Conservation (phyloP, 2,113 vertebrate species). For the Aix galericulata region DNA sequence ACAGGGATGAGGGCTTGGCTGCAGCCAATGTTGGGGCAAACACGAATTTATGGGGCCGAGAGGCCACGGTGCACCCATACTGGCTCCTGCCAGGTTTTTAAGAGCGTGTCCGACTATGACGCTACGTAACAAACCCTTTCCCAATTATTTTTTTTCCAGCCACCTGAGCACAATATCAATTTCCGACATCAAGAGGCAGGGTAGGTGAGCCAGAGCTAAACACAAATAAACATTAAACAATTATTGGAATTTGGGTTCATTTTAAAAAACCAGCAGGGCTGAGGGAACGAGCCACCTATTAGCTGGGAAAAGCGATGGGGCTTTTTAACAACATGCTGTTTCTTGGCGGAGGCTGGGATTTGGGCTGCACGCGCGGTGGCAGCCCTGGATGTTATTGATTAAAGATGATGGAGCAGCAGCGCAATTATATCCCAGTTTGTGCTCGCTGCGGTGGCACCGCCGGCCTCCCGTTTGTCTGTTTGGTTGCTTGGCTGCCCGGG, state of each 20-base stretch:
- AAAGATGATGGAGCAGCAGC: constrained; percentile 74
- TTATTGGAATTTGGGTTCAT: constrained; percentile 83
- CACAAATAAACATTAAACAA: constrained; percentile 85
- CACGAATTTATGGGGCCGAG: neutral
- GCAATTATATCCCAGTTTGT: constrained; percentile 71
- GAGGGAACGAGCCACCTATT: constrained; percentile 77
- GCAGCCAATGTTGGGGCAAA: neutral
- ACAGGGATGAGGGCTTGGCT: neutral
- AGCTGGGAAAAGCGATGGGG: constrained; percentile 66
- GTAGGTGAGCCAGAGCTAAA: constrained; percentile 80
- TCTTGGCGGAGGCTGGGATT: constrained; percentile 74
- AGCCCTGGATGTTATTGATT: constrained; percentile 76
- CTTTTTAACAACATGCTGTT: constrained; percentile 76
- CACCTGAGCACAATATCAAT: constrained; percentile 71
- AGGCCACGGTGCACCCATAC: neutral
- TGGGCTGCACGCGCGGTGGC: constrained; percentile 53
- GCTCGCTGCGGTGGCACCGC: constrained; percentile 39
- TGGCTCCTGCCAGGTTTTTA: neutral
- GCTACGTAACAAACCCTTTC: neutral
- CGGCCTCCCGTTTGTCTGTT: constrained; percentile 62
- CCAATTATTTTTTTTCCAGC: constrained; percentile 23
- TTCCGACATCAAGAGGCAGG: constrained; percentile 66
- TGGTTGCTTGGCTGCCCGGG: neutral
- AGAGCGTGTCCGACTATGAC: neutral
- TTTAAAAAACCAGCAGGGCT: constrained; percentile 80